Conservation (phyloP, 2,797 vertebrate genomes). For the Tapera naevia region DNA sequence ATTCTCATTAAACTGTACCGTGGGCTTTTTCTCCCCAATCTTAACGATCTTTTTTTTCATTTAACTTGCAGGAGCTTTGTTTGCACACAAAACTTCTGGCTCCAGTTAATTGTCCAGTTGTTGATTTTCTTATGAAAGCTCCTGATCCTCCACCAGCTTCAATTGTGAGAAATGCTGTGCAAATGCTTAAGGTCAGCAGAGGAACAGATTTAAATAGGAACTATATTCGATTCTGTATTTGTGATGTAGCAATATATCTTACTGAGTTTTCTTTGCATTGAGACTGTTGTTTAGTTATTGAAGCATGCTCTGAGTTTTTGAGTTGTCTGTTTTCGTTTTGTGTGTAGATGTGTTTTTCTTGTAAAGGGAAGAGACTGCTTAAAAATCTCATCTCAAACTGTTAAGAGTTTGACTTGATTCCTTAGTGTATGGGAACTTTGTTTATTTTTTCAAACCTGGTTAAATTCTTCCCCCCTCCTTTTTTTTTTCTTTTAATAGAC, state of each 20-base stretch:
- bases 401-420: too few relatives aligned
- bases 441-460: too few relatives aligned
- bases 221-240: neutral
- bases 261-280: neutral
- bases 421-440: too few relatives aligned
- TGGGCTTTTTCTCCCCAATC: neutral
- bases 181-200: slow-evolving; percentile 90
- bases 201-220: neutral
- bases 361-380: too few relatives aligned
- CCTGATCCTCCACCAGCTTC: slow-evolving; percentile 90
- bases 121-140: slow-evolving; percentile 92
- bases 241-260: neutral
- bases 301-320: neutral
- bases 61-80: slow-evolving; percentile 88
- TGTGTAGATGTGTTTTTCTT: neutral
- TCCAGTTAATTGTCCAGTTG: slow-evolving; percentile 83
- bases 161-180: slow-evolving; percentile 88
- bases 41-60: neutral
- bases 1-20: neutral
- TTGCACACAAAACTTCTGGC: slow-evolving; percentile 94
- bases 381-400: too few relatives aligned
- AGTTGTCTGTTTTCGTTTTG: neutral
- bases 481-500: slow-evolving; percentile 71
- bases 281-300: neutral
- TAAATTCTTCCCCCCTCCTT: fast-evolving